Base-by-base conservation (phyloP, 2,888 invertebrate genomes). In the Pollenia labialis region DNA sequence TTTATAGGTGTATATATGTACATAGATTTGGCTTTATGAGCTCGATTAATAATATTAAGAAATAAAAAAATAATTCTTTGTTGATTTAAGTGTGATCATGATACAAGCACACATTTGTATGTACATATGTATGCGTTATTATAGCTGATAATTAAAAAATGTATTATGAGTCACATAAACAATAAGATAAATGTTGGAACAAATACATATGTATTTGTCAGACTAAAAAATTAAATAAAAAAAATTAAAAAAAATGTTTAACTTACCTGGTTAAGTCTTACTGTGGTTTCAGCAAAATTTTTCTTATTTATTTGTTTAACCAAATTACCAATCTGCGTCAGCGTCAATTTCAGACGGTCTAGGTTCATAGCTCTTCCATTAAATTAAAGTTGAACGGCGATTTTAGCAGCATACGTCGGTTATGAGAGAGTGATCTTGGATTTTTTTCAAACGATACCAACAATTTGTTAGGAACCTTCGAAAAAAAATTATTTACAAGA, bases 271-370 rank as follows among this genome's bases (percentile, higher is more conserved):
- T 96, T 95, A 94, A 99, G 95, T 94, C 97, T 98, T 94, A 96
- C 96, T 94, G 96, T 96, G 93, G 96, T 97, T 94, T 97, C 96
- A 94, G 97, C 97, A 95, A 96, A 97, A 95, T 98, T 98, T 95
- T 97, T 98, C 96, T 98, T 98, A 94, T 95, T 97, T 95, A 98
- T 96, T 95, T 97, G 97, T 94, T 96, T 96, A 95, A 98, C 97
- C 95, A 98, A 97, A 96, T 97, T 97, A 97, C 97, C 97, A 95
- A 99, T 98, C 97, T 98, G 98, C 96, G 97, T 97, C 96, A 98
- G 97, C 96, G 98, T 97, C 76, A 86, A 85, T 84, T 88, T 97
- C 96, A 98, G 96, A 96, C 98, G 97, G 96, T 98, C 98, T 96
- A 98, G 98, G 97, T 97, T 98, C 98, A 98, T 98, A 98, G 97